Percentiles rank a stretch among this genome's conserved stretches.
These are phyloP conservation scores for Lutjanus argentimaculatus DNA, from an alignment of 2,797 vertebrate genomes.

Conservation along the genomic window DNA sequence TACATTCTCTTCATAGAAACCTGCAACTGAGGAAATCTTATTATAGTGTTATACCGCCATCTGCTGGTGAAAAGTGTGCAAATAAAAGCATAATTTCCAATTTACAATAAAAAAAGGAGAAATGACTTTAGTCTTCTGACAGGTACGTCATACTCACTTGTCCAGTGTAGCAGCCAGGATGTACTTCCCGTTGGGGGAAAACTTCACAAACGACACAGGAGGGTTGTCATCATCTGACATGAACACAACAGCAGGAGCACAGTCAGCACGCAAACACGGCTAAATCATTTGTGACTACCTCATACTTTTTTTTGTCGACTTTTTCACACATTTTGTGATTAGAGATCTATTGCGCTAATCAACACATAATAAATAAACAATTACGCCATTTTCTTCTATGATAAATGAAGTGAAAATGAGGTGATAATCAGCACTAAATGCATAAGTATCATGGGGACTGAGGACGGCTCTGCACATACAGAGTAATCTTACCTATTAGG, in stretches of 20 bases:
- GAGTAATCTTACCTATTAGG: conserved; percentile 92
- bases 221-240: conserved; percentile 96
- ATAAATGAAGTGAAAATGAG: background rate
- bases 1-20: background rate
- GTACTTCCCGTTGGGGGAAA: conserved; percentile 99
- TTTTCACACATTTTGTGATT: background rate
- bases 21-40: background rate
- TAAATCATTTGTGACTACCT: background rate
- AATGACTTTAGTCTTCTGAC: background rate
- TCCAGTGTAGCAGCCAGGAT: conserved; percentile 98
- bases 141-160: conserved; percentile 88
- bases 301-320: no score
- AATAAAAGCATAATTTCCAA: background rate
- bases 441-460: background rate
- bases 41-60: conserved; percentile 24
- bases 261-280: background rate
- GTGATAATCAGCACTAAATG: background rate
- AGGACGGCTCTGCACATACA: no score
- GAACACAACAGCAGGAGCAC: background rate
- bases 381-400: background rate
- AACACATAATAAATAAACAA: no score
- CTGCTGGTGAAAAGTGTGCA: conserved; percentile 53
- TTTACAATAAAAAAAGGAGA: accelerated
- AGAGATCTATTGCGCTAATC: background rate
- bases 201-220: conserved; percentile 98